These are phyloP conservation scores for Automeris io DNA, from an alignment of 2,888 invertebrate genomes.

Conservation along the genomic window DNA sequence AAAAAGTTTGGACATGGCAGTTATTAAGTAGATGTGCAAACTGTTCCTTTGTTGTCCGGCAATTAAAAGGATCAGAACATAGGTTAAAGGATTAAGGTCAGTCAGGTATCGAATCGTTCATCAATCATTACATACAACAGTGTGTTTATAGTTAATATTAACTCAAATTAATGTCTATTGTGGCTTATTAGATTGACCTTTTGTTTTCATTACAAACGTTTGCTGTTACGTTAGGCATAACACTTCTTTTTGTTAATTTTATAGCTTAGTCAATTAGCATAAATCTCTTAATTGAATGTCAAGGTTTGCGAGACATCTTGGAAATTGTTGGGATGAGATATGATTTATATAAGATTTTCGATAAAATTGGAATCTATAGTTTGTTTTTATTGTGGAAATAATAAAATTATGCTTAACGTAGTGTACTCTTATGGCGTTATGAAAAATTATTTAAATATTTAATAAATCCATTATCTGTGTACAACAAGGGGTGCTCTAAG, in stretches of 20 bases:
- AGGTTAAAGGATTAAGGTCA: slow-evolving; percentile 14
- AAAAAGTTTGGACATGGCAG: neutral
- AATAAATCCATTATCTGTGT: too few relatives aligned
- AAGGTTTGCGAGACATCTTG: slow-evolving; percentile 21
- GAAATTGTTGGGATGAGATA: neutral
- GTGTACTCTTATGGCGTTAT: too few relatives aligned
- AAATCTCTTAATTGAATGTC: slow-evolving; percentile 24
- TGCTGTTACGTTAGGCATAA: neutral
- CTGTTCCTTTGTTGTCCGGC: neutral
- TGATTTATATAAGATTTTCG: neutral
- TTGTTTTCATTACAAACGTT: slow-evolving; percentile 1
- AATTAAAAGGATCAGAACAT: slow-evolving; percentile 2
- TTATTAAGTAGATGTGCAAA: neutral
- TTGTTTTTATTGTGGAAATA: too few relatives aligned
- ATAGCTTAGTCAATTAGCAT: neutral
- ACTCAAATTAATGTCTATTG: slow-evolving; percentile 13
- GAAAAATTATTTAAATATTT: too few relatives aligned
- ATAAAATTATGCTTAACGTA: too few relatives aligned
- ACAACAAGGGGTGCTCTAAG: too few relatives aligned
- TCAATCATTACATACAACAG: slow-evolving; percentile 14
- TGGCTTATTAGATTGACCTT: slow-evolving; percentile 2
- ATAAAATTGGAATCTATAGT: too few relatives aligned
- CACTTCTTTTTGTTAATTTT: slow-evolving; percentile 5
- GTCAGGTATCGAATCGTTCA: slow-evolving; percentile 4
- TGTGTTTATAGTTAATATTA: slow-evolving; percentile 13